These are phyloP conservation scores for Dipodomys ordii DNA, from an alignment of 2,113 vertebrate species.

Conservation along the genomic window DNA sequence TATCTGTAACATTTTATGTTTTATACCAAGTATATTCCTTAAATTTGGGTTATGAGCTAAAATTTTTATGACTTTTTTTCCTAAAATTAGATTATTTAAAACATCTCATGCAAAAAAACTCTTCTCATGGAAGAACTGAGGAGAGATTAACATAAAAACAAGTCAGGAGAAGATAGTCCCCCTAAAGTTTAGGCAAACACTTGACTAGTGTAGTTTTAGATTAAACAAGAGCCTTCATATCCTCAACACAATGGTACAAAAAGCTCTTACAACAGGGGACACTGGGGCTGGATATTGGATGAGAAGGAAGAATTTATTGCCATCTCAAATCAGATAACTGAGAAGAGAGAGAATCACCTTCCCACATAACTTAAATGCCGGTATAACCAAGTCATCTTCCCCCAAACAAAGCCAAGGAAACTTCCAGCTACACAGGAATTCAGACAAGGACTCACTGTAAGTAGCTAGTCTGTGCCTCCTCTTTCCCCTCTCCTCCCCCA, in stretches of 20 bases:
- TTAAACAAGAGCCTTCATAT: not conserved
- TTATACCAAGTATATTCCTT: slow-evolving; percentile 7
- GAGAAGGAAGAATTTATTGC: slow-evolving; percentile 51
- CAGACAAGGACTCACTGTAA: slow-evolving; percentile 72
- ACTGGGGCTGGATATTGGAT: not conserved
- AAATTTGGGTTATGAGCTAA: not conserved
- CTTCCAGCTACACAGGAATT: slow-evolving; percentile 62
- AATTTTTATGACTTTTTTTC: not conserved
- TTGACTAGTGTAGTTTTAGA: not conserved
- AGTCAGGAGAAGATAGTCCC: not conserved
- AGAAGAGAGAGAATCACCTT: slow-evolving; percentile 54
- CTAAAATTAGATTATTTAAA: slow-evolving; percentile 47
- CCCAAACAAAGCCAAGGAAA: slow-evolving; percentile 70
- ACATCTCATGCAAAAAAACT: not conserved
- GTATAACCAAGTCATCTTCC: slow-evolving; percentile 60
- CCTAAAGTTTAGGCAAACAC: not conserved
- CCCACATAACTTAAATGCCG: slow-evolving; percentile 66
- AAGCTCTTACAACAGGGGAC: not conserved
- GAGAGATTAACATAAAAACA: not conserved
- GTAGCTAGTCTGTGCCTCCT: slow-evolving; percentile 55
- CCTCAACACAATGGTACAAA: not conserved
- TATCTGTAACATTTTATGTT: not conserved
- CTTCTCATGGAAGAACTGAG: not conserved
- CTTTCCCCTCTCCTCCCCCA: slow-evolving; percentile 6
- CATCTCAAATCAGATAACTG: slow-evolving; percentile 52